Percentiles rank a stretch among this genome's conserved stretches.
phyloP scores from a whole-genome alignment of 1,140 invertebrate genomes.

The Zaprionus gabonicus region DNA sequence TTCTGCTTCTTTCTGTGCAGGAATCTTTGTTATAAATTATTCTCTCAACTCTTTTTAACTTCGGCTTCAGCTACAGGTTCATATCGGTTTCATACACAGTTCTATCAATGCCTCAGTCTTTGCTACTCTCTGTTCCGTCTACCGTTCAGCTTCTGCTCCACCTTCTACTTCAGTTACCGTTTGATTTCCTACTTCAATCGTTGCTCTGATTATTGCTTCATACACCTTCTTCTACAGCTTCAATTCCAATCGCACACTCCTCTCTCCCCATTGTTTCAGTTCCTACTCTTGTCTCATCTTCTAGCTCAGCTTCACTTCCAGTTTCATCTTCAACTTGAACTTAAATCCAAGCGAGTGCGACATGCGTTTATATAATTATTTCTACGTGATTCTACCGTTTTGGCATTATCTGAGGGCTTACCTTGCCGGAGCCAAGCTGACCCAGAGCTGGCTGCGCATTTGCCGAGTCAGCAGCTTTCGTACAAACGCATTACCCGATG shows the following conservation, averaged over 20 bases:
- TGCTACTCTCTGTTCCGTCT: neutral
- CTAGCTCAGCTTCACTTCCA: neutral
- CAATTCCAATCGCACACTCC: too few species aligned
- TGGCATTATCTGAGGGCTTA: constrained; percentile 37
- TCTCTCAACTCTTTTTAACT: too few species aligned
- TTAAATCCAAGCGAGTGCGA: constrained; percentile 16
- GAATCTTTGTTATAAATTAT: too few species aligned
- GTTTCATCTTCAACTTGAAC: constrained; percentile 1
- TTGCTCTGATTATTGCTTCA: neutral
- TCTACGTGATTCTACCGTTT: constrained; percentile 49
- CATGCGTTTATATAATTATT: constrained; percentile 57
- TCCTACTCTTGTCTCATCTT: neutral
- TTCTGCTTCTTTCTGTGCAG: too few species aligned
- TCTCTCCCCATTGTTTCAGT: too few species aligned
- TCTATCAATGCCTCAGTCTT: neutral
- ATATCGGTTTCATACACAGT: too few species aligned
- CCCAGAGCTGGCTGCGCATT: constrained; percentile 46
- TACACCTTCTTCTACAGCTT: neutral
- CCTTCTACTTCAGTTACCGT: neutral
- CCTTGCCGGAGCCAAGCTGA: constrained; percentile 36
- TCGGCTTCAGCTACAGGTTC: too few species aligned
- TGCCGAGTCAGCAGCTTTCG: constrained; percentile 60
- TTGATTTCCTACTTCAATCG: neutral
- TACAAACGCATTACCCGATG: constrained; percentile 72
- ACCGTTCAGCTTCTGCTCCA: neutral